Conservation (phyloP, 2,113 vertebrate species). For the Gracilinanus agilis region DNA sequence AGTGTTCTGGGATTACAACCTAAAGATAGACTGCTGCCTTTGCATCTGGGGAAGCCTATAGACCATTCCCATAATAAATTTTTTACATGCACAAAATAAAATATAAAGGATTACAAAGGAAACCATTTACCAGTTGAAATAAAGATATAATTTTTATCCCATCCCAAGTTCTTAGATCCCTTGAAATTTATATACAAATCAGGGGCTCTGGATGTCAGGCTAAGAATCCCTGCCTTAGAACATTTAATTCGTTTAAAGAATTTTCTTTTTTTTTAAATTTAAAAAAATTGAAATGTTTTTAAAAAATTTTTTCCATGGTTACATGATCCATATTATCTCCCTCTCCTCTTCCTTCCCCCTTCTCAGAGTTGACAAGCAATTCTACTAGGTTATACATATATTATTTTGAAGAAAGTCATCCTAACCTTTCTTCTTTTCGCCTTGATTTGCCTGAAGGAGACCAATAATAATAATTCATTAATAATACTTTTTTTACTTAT, state of each 20-base stretch:
- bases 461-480: not conserved
- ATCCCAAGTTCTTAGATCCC: not conserved
- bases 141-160: not conserved
- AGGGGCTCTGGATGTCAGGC: not conserved
- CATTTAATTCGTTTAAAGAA: constrained; percentile 27
- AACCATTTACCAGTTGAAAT: not conserved
- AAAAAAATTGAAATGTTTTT: too few species aligned
- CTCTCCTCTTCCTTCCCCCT: too few species aligned
- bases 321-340: too few species aligned
- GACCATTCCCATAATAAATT: not conserved
- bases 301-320: too few species aligned
- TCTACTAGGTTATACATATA: too few species aligned
- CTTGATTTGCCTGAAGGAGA: not conserved
- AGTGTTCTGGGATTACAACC: not conserved
- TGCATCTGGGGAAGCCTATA: not conserved
- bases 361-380: too few species aligned
- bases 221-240: not conserved
- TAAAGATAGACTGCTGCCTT: not conserved
- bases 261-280: not conserved
- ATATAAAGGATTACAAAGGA: not conserved
- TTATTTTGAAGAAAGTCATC: constrained; percentile 21
- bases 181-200: not conserved
- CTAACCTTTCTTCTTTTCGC: constrained; percentile 27
- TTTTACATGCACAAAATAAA: not conserved
- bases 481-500: constrained; percentile 11